Evolutionary conservation across 92 coral and sea anemone genomes (phyloP).

Genomic region (Porites rus): DNA sequence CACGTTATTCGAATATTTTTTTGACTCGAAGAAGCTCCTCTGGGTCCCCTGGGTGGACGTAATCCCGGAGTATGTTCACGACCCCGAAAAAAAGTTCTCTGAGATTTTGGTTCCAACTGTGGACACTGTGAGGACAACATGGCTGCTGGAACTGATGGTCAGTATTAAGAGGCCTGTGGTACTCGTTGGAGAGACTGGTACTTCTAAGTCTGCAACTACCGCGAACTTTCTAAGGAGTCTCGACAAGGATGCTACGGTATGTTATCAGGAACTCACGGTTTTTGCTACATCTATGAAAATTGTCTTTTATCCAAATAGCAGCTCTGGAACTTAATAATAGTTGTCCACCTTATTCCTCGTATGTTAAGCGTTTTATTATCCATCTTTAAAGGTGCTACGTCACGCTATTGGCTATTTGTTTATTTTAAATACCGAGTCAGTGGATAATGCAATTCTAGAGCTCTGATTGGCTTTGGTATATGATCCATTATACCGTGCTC

Average conservation of each 20-base stretch:
- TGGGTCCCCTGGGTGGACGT: constrained; percentile 98
- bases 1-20: constrained; percentile 90
- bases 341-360: too few relatives aligned
- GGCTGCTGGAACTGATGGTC: constrained; percentile 97
- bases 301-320: too few relatives aligned
- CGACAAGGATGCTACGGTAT: constrained; percentile 93
- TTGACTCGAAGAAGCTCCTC: constrained; percentile 84
- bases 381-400: too few relatives aligned
- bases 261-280: neutral
- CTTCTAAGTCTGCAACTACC: constrained; percentile 97
- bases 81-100: constrained; percentile 93
- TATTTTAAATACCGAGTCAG: too few relatives aligned
- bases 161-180: constrained; percentile 94
- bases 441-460: too few relatives aligned
- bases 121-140: constrained; percentile 98
- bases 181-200: constrained; percentile 98
- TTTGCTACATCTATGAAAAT: neutral
- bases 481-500: too few relatives aligned
- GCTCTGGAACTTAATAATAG: too few relatives aligned
- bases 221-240: constrained; percentile 89
- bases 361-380: too few relatives aligned
- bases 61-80: constrained; percentile 93
- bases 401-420: too few relatives aligned
- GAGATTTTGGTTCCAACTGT: constrained; percentile 99
- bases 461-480: too few relatives aligned